phyloP scores from a whole-genome alignment of 2,888 invertebrate genomes.

The Calephelis perditalis region DNA sequence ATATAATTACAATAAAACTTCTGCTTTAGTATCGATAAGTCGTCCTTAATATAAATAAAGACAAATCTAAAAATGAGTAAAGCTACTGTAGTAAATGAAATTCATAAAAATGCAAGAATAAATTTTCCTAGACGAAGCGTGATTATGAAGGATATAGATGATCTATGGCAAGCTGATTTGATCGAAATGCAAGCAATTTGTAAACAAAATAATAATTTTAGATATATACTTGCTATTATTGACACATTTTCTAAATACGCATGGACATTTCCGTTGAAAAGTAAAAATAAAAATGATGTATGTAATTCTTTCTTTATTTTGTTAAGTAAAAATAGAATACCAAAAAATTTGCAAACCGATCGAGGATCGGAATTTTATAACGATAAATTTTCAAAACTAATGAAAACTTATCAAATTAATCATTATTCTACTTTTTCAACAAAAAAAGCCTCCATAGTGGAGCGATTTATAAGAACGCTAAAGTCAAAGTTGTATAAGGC shows the following conservation, averaged over 20 bases:
- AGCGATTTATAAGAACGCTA: constrained; percentile 27
- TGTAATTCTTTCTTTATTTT: constrained; percentile 9
- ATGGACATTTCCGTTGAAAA: constrained; percentile 42
- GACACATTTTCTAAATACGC: constrained; percentile 50
- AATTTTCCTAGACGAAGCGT: constrained; percentile 42
- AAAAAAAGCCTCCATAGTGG: constrained; percentile 25
- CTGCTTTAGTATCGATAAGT: background rate
- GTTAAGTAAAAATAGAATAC: background rate
- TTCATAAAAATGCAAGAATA: constrained; percentile 10
- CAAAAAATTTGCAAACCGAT: constrained; percentile 31
- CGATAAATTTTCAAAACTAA: constrained; percentile 16
- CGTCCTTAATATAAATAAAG: background rate
- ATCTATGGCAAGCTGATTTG: constrained; percentile 57
- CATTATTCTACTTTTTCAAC: constrained; percentile 24
- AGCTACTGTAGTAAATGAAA: background rate
- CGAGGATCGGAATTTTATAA: constrained; percentile 29
- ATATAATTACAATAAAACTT: background rate
- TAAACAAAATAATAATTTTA: constrained; percentile 21
- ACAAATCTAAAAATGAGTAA: background rate
- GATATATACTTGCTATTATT: constrained; percentile 36
- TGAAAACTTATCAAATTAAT: constrained; percentile 15
- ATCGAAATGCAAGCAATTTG: constrained; percentile 32
- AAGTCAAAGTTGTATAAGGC: constrained; percentile 21
- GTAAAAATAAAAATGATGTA: constrained; percentile 18
- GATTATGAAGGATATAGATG: constrained; percentile 44